phyloP scores from a whole-genome alignment of 2,797 vertebrate genomes.

The Enteromius viviparus region DNA sequence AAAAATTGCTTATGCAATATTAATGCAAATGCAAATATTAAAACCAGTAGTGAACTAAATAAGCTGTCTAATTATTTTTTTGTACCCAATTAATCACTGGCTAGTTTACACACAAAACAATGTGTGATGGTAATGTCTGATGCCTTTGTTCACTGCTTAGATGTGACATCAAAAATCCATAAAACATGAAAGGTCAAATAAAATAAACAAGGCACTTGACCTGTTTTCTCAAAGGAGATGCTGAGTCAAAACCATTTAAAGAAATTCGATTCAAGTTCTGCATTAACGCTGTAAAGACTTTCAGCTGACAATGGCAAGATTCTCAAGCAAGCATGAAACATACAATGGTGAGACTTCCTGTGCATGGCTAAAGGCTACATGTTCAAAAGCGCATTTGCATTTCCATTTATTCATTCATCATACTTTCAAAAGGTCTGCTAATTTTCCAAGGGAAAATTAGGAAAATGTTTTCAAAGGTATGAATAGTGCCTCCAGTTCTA shows the following conservation, averaged over 20 bases:
- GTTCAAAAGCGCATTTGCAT: background rate
- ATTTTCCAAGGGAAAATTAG: background rate
- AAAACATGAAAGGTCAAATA: slow-evolving; percentile 16
- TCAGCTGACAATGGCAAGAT: slow-evolving; percentile 6
- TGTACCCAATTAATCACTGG: background rate
- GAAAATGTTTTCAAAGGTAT: background rate
- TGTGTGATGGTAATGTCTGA: background rate
- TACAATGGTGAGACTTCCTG: slow-evolving; percentile 6
- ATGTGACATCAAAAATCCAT: slow-evolving; percentile 6
- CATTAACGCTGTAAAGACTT: slow-evolving; percentile 5
- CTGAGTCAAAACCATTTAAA: slow-evolving; percentile 20
- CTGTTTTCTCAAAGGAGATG: slow-evolving; percentile 1
- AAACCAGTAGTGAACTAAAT: slow-evolving; percentile 4
- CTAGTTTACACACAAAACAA: background rate
- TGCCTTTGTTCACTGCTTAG: background rate
- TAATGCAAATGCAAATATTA: background rate
- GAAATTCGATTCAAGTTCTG: background rate
- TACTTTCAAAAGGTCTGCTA: background rate
- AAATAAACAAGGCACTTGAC: background rate
- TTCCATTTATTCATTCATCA: background rate
- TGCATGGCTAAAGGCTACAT: background rate
- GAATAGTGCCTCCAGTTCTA: background rate
- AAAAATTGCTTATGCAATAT: no score
- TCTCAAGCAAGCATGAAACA: background rate
- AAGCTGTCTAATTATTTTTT: background rate